A percentile compares a stretch with the other conserved stretches of the same genome.
phyloP scores from a whole-genome alignment of 2,797 vertebrate genomes.

The Erithacus rubecula region DNA sequence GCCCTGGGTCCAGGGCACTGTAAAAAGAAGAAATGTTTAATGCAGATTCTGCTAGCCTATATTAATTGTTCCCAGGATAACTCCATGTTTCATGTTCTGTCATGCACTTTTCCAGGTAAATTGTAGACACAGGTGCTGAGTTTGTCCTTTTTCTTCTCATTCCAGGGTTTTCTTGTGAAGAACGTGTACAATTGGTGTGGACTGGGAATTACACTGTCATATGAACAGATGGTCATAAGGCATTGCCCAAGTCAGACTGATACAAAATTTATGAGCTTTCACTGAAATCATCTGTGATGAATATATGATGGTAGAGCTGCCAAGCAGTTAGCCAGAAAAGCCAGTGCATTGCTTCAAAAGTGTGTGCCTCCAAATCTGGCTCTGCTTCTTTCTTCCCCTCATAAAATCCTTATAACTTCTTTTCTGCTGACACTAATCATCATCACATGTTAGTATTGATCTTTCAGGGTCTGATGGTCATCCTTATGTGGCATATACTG shows the following conservation, averaged over 20 bases:
- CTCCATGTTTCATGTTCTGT: background rate
- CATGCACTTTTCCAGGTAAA: background rate
- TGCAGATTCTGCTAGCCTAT: background rate
- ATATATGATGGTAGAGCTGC: background rate
- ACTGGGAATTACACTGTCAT: background rate
- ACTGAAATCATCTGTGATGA: background rate
- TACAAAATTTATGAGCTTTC: constrained; percentile 7
- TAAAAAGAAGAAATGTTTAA: background rate
- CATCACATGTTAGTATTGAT: background rate
- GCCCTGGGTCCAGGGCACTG: background rate
- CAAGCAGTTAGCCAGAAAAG: background rate
- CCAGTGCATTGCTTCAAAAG: background rate
- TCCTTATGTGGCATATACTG: background rate
- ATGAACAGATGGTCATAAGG: background rate
- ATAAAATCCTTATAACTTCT: background rate
- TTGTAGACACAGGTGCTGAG: background rate
- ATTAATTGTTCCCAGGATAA: constrained; percentile 10
- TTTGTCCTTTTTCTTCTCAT: background rate
- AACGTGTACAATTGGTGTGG: background rate
- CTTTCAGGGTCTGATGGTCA: constrained; percentile 3
- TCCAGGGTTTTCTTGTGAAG: background rate
- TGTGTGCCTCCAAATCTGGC: background rate
- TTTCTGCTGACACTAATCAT: background rate
- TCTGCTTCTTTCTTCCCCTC: background rate
- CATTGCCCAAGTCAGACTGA: background rate